Evolutionary conservation across 2,888 invertebrate genomes (phyloP), one percentile per base, ranked within the genome.

Genomic region (Gisinianus flammeolus): DNA sequence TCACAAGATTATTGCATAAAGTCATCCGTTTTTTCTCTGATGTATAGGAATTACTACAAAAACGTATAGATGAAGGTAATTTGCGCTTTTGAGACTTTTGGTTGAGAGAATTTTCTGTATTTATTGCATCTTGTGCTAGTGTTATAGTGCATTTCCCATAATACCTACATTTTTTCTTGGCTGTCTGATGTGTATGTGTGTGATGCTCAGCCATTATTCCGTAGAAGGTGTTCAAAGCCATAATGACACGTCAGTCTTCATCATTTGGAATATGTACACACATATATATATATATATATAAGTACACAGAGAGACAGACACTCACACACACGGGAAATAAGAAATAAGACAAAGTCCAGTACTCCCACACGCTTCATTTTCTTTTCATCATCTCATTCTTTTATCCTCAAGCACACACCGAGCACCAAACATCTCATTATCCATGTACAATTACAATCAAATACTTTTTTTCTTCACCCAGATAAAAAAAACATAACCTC

Each of bases 191-290:
- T n/a, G n/a, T n/a, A n/a, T n/a, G n/a, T n/a, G n/a, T n/a, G n/a
- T n/a, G n/a, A 62, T 22, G 12, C 62, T 26, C 28, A 62, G 22
- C 26, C 62, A 62, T 62, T 62, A 62, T 62, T 28, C 62, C 62
- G 0, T 62, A 62, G 62, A 62, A 62, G 62, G 62, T 62, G 26
- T 62, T 62, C 26, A 26, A 8, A 62, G 54, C 54, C 6, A 62
- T 62, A 62, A 62, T 26, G 62, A 62, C 26, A 62, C 28, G 62
- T 62, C 62, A 62, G 62, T 62, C 58, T n/a, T 58, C 62, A 62
- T 62, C 26, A 5, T 28, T 4, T 26, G 2, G 24, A 26, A 26
- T 26, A 26, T 22, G 62, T 26, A 62, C 44, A 44, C 2, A n/a
- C n/a, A n/a, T n/a, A n/a, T n/a, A n/a, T n/a, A n/a, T n/a, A n/a